Evolutionary conservation across 2,888 invertebrate species (phyloP).

Genomic region (Toxonevra muliebris): DNA sequence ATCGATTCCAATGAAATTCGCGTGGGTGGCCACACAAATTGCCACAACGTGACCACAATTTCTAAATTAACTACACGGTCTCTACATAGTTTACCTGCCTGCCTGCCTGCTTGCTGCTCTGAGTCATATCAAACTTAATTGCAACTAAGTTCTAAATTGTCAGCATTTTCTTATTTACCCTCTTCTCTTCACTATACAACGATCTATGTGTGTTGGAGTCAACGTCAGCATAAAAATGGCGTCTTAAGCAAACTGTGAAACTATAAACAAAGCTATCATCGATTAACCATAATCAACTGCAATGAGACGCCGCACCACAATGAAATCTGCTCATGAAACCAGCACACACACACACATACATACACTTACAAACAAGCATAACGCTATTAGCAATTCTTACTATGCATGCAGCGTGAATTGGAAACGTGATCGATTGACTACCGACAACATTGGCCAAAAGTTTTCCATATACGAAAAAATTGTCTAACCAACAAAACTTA

Average conservation of each 20-base stretch:
- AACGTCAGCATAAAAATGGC: conserved; percentile 32
- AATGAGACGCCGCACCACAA: conserved; percentile 9
- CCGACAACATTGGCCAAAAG: conserved; percentile 37
- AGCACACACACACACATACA: background rate
- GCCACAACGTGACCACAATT: conserved; percentile 57
- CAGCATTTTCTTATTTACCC: conserved; percentile 27
- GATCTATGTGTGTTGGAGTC: no score
- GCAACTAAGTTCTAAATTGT: conserved; percentile 54
- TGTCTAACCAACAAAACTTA: no score
- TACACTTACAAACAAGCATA: background rate
- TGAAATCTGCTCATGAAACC: background rate
- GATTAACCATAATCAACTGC: conserved; percentile 16
- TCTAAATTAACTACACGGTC: conserved; percentile 49
- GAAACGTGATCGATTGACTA: conserved; percentile 62
- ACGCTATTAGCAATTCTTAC: background rate
- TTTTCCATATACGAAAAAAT: background rate
- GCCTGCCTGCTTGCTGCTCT: conserved; percentile 11
- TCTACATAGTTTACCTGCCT: background rate
- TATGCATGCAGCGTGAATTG: conserved; percentile 9
- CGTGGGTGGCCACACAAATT: conserved; percentile 57
- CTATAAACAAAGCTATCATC: conserved; percentile 12
- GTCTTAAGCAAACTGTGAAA: conserved; percentile 47
- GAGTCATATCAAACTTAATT: conserved; percentile 47
- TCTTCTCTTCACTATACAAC: no score
- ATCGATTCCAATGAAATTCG: conserved; percentile 30